A percentile compares a stretch with the other conserved stretches of the same genome.
Conservation (phyloP, 2,888 invertebrate genomes). For the Lasioglossum villosulum region DNA sequence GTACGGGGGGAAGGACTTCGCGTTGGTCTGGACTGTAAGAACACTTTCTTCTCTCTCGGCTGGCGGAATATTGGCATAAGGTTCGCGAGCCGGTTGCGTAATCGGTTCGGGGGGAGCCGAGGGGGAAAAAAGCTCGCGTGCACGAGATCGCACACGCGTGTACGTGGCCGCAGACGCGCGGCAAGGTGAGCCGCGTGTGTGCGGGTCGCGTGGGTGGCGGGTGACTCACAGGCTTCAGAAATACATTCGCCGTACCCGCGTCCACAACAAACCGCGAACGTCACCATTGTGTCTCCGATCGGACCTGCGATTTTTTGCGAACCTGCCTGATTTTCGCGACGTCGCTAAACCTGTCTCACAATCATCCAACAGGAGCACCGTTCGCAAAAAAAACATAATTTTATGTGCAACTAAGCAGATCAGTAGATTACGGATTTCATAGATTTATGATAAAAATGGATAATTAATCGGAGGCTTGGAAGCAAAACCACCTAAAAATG, state of each 20-base stretch:
- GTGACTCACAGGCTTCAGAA: constrained; percentile 80
- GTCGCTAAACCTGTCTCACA: not conserved
- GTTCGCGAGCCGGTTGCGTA: constrained; percentile 63
- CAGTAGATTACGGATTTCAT: too few species aligned
- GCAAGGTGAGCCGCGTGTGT: constrained; percentile 70
- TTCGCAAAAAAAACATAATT: too few species aligned
- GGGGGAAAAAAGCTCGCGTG: constrained; percentile 30
- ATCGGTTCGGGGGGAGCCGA: constrained; percentile 16
- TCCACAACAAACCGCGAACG: constrained; percentile 77
- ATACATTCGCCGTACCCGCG: constrained; percentile 74
- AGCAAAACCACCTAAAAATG: not conserved
- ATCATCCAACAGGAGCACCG: too few species aligned
- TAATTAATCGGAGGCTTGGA: too few species aligned
- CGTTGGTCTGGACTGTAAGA: constrained; percentile 21
- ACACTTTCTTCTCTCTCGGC: constrained; percentile 44
- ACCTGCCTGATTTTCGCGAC: constrained; percentile 41
- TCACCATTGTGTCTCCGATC: constrained; percentile 67
- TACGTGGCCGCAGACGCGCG: constrained; percentile 63
- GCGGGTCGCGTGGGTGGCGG: constrained; percentile 78
- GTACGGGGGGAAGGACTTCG: constrained; percentile 16
- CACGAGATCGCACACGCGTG: constrained; percentile 60
- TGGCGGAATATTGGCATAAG: constrained; percentile 59
- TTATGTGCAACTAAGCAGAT: too few species aligned
- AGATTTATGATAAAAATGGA: too few species aligned
- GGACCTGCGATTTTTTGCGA: constrained; percentile 8